These are phyloP conservation scores for Aix galericulata DNA, from an alignment of 2,113 vertebrate species.

Conservation along the genomic window DNA sequence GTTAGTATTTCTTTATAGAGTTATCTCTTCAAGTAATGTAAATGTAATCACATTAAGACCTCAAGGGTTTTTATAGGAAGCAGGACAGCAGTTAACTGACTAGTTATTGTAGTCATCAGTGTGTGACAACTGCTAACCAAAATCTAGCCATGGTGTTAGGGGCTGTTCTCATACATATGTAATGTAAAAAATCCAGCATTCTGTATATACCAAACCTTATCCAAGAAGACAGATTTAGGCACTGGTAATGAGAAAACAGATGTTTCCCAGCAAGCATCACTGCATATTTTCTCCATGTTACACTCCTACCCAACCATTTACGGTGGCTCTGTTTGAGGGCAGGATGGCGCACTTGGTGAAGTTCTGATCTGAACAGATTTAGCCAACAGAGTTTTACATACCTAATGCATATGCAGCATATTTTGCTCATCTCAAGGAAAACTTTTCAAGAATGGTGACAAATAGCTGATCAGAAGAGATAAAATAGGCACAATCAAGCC, in stretches of 20 bases:
- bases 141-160: background rate
- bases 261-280: background rate
- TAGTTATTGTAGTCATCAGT: too few species aligned
- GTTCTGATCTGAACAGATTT: background rate
- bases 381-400: background rate
- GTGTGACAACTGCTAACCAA: background rate
- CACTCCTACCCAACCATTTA: background rate
- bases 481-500: background rate
- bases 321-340: too few species aligned
- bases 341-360: background rate
- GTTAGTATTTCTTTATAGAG: background rate
- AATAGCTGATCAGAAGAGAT: background rate
- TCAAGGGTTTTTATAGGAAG: background rate
- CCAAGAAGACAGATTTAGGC: background rate
- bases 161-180: rapidly evolving
- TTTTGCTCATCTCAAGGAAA: background rate
- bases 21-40: background rate
- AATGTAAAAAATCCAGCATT: background rate
- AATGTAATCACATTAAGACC: background rate
- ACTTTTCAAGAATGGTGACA: background rate
- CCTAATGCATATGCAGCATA: rapidly evolving
- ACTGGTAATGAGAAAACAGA: background rate
- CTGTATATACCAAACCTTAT: background rate
- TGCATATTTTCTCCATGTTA: rapidly evolving
- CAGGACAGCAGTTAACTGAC: background rate